These are phyloP conservation scores for Pseudomyrmex gracilis DNA, from an alignment of 1,140 invertebrate genomes.

Conservation along the genomic window DNA sequence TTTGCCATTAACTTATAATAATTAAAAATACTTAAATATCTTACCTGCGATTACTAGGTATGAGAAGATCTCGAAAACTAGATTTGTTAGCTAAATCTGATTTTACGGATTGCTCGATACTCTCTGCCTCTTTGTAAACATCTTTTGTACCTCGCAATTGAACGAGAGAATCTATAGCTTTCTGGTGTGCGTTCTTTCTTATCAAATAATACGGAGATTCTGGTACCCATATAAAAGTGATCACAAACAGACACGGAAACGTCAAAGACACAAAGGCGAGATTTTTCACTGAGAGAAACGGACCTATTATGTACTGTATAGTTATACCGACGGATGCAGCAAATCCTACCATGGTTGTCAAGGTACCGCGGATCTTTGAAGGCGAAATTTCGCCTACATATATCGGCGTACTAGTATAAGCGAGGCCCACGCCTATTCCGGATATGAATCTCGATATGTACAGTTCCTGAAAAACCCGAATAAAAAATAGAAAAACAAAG, in stretches of 20 bases:
- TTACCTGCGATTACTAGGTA: conserved; percentile 86
- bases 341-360: conserved; percentile 88
- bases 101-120: conserved; percentile 87
- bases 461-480: conserved; percentile 52
- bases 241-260: conserved; percentile 86
- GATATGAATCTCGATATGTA: conserved; percentile 80
- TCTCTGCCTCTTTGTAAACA: conserved; percentile 87
- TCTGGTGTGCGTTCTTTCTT: conserved; percentile 85
- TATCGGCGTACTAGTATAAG: conserved; percentile 87
- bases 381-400: conserved; percentile 89
- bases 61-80: conserved; percentile 85
- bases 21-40: background rate
- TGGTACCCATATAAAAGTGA: conserved; percentile 88
- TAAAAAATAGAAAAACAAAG: background rate
- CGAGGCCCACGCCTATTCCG: conserved; percentile 88
- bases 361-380: conserved; percentile 87
- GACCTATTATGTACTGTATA: conserved; percentile 88
- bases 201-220: conserved; percentile 91
- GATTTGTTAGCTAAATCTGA: conserved; percentile 85
- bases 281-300: conserved; percentile 86
- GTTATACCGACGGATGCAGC: conserved; percentile 87
- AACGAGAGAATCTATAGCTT: conserved; percentile 87
- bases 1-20: background rate
- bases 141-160: conserved; percentile 86
- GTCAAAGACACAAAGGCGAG: conserved; percentile 85